phyloP scores from a whole-genome alignment of 2,113 vertebrate species.

The Pithys albifrons region DNA sequence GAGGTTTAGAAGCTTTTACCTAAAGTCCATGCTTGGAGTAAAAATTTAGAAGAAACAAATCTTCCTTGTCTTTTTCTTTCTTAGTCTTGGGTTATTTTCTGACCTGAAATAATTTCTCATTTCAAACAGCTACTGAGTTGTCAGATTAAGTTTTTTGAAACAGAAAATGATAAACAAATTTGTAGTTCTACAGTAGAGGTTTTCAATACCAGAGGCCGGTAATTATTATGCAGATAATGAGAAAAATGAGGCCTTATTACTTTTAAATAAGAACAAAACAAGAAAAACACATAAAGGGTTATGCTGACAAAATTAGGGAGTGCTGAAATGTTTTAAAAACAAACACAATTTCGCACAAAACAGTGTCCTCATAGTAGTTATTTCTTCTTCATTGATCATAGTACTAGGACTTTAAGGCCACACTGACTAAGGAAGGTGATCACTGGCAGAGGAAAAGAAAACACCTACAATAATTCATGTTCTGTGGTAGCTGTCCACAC shows the following conservation, averaged over 20 bases:
- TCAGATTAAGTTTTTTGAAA: not conserved
- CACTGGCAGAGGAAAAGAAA: not conserved
- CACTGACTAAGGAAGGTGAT: not conserved
- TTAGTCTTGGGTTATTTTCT: not conserved
- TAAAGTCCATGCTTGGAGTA: not conserved
- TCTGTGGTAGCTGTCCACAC: not conserved
- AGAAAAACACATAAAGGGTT: not conserved
- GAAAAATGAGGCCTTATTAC: not conserved
- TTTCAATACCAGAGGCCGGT: accelerated
- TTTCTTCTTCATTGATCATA: not conserved
- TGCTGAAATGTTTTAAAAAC: not conserved
- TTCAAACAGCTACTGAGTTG: not conserved
- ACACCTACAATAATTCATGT: not conserved
- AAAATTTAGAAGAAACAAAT: not conserved
- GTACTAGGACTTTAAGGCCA: not conserved
- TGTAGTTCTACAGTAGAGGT: accelerated
- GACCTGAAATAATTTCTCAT: not conserved
- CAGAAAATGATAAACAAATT: not conserved
- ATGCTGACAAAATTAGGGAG: not conserved
- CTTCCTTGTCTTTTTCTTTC: not conserved
- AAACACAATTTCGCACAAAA: not conserved
- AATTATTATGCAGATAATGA: not conserved
- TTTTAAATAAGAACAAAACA: not conserved
- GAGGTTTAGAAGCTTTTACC: not conserved
- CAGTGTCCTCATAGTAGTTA: not conserved